Evolutionary conservation across 2,888 invertebrate species (phyloP).

Genomic region (Nymphalis c-album): DNA sequence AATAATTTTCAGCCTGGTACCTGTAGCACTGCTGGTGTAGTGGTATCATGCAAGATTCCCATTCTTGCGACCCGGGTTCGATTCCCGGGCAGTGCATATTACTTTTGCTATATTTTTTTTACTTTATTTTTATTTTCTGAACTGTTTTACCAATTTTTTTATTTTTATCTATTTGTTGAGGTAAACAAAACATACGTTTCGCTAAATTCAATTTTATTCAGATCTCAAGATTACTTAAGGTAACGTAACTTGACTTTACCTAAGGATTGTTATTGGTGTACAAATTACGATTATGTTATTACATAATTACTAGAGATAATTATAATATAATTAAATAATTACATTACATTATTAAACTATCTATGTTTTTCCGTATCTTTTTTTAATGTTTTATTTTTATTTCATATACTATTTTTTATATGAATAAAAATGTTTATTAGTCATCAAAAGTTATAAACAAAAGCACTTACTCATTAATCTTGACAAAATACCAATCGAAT

Average conservation of each 20-base stretch:
- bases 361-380: too few relatives aligned
- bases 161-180: neutral
- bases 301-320: too few relatives aligned
- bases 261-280: too few relatives aligned
- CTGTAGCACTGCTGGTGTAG: constrained; percentile 94
- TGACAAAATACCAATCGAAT: constrained; percentile 49
- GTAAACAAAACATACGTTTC: neutral
- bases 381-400: neutral
- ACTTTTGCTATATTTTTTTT: constrained; percentile 2
- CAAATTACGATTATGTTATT: too few relatives aligned
- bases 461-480: neutral
- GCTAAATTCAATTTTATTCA: neutral
- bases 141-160: neutral
- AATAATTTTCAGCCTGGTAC: fast-evolving
- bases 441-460: neutral
- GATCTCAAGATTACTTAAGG: too few relatives aligned
- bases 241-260: too few relatives aligned
- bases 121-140: constrained; percentile 2
- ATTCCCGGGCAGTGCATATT: constrained; percentile 92
- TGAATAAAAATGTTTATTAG: neutral
- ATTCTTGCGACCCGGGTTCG: constrained; percentile 99
- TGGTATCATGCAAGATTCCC: constrained; percentile 99
- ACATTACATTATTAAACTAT: too few relatives aligned
- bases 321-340: too few relatives aligned
- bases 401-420: neutral